A percentile compares a stretch with the other conserved stretches of the same genome.
phyloP scores from a whole-genome alignment of 2,888 invertebrate species.

The Drosophila flavopinicola region DNA sequence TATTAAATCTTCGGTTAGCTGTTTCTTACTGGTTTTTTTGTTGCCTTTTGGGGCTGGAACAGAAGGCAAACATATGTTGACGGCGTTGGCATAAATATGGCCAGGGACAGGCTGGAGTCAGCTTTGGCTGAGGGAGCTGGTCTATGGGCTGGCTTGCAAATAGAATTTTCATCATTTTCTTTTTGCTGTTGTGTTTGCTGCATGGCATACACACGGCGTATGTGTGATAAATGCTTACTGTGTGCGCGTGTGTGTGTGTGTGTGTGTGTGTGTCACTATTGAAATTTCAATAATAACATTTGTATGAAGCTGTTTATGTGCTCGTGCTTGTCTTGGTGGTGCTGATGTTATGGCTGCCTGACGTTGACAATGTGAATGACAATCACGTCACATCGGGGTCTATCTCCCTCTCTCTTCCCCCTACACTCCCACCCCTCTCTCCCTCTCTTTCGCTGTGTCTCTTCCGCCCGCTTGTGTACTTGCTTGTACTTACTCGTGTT shows the following conservation, averaged over 20 bases:
- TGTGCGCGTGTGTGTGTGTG: constrained; percentile 11
- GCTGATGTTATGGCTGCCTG: constrained; percentile 38
- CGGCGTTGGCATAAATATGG: constrained; percentile 45
- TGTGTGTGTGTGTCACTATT: constrained; percentile 36
- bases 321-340: constrained; percentile 17
- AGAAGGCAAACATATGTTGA: constrained; percentile 63
- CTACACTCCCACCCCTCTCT: constrained; percentile 3
- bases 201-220: constrained; percentile 49
- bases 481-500: constrained; percentile 42
- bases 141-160: constrained; percentile 51
- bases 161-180: constrained; percentile 70
- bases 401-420: constrained; percentile 7
- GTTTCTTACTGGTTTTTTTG: neutral
- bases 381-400: constrained; percentile 70
- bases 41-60: constrained; percentile 4
- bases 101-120: constrained; percentile 7
- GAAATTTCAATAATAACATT: constrained; percentile 78
- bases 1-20: neutral
- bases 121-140: neutral
- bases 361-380: constrained; percentile 70
- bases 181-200: constrained; percentile 33
- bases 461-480: constrained; percentile 23
- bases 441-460: neutral
- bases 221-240: constrained; percentile 55
- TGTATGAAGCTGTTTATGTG: constrained; percentile 77